A percentile compares a stretch with the other conserved stretches of the same genome.
These are phyloP conservation scores for Actinemys pallida DNA, from an alignment of 2,113 vertebrate genomes.

Conservation along the genomic window DNA sequence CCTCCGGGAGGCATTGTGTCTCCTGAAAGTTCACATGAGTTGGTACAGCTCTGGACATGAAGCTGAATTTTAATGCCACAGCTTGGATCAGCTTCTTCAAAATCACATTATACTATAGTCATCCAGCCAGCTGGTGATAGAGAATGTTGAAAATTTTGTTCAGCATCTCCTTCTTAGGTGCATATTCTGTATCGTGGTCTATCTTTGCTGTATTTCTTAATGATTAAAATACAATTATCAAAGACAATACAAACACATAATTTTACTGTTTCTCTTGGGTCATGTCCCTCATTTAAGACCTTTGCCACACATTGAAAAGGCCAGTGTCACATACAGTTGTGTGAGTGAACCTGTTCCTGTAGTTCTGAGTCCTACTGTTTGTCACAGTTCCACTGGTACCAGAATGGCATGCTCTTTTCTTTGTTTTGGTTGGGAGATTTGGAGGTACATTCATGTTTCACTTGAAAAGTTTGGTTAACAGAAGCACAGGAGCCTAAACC, in stretches of 20 bases:
- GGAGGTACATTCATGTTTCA: constrained; percentile 18
- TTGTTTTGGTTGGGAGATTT: background rate
- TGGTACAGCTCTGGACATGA: background rate
- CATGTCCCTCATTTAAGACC: rapidly evolving
- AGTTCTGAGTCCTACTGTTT: background rate
- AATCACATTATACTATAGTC: background rate
- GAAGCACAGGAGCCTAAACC: constrained; percentile 59
- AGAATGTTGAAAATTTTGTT: background rate
- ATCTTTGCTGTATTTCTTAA: background rate
- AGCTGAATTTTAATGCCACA: background rate
- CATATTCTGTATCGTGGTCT: background rate
- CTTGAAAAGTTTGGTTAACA: constrained; percentile 58
- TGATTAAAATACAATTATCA: background rate
- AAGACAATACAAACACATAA: background rate
- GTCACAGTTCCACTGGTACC: constrained; percentile 3
- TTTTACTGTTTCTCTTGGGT: background rate
- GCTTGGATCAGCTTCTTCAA: background rate
- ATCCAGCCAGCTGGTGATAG: background rate
- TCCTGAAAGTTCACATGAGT: background rate
- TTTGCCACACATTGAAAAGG: background rate
- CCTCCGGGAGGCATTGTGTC: background rate
- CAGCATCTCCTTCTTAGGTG: background rate
- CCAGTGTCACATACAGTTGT: background rate
- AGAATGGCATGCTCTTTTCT: background rate
- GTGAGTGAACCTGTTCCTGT: background rate